Conservation (phyloP, 2,888 invertebrate species). For the Amphipoea lucens region DNA sequence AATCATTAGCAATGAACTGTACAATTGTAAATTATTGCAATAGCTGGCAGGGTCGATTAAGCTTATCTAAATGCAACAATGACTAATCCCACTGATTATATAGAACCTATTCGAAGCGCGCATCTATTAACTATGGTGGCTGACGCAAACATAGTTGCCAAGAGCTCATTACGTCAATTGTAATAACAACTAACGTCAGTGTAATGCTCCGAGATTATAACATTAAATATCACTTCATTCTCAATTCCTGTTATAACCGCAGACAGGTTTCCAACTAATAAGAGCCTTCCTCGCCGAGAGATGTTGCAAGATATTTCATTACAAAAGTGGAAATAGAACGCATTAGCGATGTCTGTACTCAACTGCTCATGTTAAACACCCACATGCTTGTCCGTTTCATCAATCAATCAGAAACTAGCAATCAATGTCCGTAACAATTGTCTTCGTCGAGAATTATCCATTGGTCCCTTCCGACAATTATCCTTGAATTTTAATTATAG, state of each 20-base stretch:
- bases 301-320: constrained; percentile 58
- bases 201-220: constrained; percentile 46
- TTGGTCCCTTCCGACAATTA: constrained; percentile 56
- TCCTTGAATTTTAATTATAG: constrained; percentile 61
- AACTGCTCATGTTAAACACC: constrained; percentile 72
- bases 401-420: constrained; percentile 76
- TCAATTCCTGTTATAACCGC: constrained; percentile 42
- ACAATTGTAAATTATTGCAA: constrained; percentile 32
- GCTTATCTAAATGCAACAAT: constrained; percentile 56
- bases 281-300: constrained; percentile 42
- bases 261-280: constrained; percentile 43
- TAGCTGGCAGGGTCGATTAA: constrained; percentile 19
- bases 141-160: constrained; percentile 49
- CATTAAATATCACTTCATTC: constrained; percentile 47
- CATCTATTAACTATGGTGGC: constrained; percentile 45
- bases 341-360: constrained; percentile 68
- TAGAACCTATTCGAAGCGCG: constrained; percentile 51
- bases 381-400: constrained; percentile 72
- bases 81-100: constrained; percentile 58
- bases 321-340: constrained; percentile 72
- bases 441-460: constrained; percentile 40
- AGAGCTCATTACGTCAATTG: constrained; percentile 54
- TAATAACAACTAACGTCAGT: constrained; percentile 48
- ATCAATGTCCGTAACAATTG: constrained; percentile 73
- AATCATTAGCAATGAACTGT: constrained; percentile 34